Evolutionary conservation across 2,888 invertebrate species (phyloP), one percentile per base, ranked within the genome.

Genomic region (Cantharis flavilabris): DNA sequence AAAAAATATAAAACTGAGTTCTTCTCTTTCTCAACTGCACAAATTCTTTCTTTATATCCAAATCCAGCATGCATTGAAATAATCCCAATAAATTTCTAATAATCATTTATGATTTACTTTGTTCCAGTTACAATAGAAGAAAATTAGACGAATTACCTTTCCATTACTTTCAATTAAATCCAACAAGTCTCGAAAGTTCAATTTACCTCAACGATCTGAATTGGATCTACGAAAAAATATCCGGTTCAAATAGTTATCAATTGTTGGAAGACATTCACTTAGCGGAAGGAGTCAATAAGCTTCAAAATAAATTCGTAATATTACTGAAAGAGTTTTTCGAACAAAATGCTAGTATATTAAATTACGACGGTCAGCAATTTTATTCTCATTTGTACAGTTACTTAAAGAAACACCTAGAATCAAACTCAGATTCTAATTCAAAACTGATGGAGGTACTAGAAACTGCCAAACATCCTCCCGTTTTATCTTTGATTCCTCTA

Each of bases 61-160:
- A 49, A 49, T 49, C 49, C 49, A 49, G 49, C 49, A 49, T 49
- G 49, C n/a, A n/a, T n/a, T 49, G 49, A 49, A n/a, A n/a, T 49
- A n/a, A n/a, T 49, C 5, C 7, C n/a, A n/a, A 49, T 0, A 49
- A 0, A 49, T n/a, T 49, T 49, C n/a, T n/a, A 4, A n/a, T n/a
- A 49, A 49, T 49, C 49, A 49, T 49, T 49, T n/a, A 49, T 49
- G n/a, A 49, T 49, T 49, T 82, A 81, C 80, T 75, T 74, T 63
- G 75, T 89, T 88, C 72, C 88, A 94, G 95, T 86, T 95, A 93
- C 88, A 96, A 96, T 89, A 91, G 92, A 70, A 90, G 96, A 84
- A 95, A 94, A 89, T 90, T 96, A 79, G 94, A 95, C 86, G 96
- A 97, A 88, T 90, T 96, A 70, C 96, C 97, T 69, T 95, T 92